Base-by-base conservation (phyloP, 2,797 vertebrate species). In the Micromesistius poutassou region DNA sequence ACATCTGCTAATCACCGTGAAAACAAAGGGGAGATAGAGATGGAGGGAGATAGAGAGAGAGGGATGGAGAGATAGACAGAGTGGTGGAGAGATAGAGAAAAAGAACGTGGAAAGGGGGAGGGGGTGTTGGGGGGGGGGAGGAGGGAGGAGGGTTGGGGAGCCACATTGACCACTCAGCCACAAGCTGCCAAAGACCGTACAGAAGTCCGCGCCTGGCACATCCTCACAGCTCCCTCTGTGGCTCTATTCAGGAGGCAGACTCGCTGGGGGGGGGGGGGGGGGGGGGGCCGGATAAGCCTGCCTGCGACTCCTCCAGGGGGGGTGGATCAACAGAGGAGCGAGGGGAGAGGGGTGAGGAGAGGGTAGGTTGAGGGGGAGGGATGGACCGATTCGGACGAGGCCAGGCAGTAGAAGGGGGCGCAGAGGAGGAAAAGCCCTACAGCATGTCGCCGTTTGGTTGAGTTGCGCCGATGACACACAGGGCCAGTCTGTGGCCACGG, bases 131-230 rank as follows among this genome's bases (percentile, higher is more conserved):
- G 30, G 19, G 22, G 14, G 22, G 46, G 22, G 19, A 35, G 25
- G 74, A 73, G 16, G 22, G 22, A 36, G 30, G 14, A 30, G 25
- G 74, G 74, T 25, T 81, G 83, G 70, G 74, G 72, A 84, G 83
- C 79, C 87, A 91, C 91, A 93, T 91, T 87, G 87, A 88, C 89
- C 90, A 93, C 89, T 91, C 91, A 88, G 90, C 85, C 89, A 89
- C 89, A 93, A 93, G 90, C 91, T 92, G 93, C 88, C 90, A 82
- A 81, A 72, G 90, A 90, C 89, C 87, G 83, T 85, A 81, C 89
- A 89, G 89, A 90, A 83, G 80, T 82, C 83, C 50, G 89, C 84
- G 87, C 80, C 90, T 92, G 90, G 91, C 91, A 92, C 85, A 88
- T 81, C 87, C 83, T 91, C 90, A 88, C 88, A 81, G 85, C 88